Conservation (phyloP, 2,113 vertebrate species). For the Pholis gunnellus region DNA sequence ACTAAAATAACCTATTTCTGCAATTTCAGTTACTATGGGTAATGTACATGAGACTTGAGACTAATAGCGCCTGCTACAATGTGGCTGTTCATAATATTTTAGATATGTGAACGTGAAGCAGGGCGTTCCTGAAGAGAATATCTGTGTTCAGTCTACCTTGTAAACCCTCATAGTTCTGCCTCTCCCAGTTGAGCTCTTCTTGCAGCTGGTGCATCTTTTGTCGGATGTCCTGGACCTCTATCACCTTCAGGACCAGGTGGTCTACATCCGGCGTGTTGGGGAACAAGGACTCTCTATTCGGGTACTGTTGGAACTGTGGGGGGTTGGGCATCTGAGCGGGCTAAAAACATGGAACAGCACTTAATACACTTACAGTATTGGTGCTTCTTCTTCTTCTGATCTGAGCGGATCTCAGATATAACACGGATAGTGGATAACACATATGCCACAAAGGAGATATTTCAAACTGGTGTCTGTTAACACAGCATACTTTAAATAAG, state of each 20-base stretch:
- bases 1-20: not conserved
- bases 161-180: conserved; percentile 76
- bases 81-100: not conserved
- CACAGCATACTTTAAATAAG: not conserved
- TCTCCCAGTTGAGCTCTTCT: conserved; percentile 84
- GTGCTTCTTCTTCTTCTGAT: not conserved
- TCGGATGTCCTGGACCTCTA: conserved; percentile 76
- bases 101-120: not conserved
- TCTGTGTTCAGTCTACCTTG: conserved; percentile 27
- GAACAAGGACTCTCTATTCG: not conserved
- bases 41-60: not conserved
- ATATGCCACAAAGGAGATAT: not conserved
- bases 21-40: not conserved
- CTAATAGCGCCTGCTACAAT: not conserved
- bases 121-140: not conserved
- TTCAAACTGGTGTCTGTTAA: not conserved
- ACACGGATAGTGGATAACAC: too few relatives aligned
- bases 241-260: conserved; percentile 73
- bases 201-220: conserved; percentile 80
- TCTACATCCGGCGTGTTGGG: conserved; percentile 62
- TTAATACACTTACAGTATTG: not conserved
- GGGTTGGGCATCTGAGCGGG: not conserved
- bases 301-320: conserved; percentile 16
- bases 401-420: not conserved
- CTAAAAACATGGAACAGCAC: conserved; percentile 19